Evolutionary conservation across 1,140 invertebrate genomes (phyloP).

Genomic region (Sogatella furcifera): DNA sequence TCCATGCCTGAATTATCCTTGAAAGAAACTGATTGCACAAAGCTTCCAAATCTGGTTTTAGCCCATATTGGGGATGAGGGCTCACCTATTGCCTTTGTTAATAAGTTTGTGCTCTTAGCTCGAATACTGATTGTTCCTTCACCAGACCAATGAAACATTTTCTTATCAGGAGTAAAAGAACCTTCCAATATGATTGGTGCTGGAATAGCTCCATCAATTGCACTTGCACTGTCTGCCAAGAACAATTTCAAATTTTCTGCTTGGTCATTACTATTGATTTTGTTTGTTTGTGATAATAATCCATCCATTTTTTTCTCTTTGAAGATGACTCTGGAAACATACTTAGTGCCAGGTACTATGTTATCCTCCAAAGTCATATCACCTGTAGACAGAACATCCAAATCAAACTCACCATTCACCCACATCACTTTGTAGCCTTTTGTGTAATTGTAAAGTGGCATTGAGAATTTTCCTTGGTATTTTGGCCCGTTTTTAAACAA

Average conservation of each 20-base stretch:
- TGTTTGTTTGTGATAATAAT: not conserved
- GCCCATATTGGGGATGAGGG: too few species aligned
- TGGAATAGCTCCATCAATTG: conserved; percentile 7
- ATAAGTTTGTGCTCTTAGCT: too few species aligned
- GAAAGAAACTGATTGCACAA: too few species aligned
- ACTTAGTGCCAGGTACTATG: conserved; percentile 6
- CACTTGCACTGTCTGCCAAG: conserved; percentile 6
- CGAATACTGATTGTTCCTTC: too few species aligned
- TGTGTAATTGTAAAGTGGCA: conserved; percentile 3
- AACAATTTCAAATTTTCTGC: conserved; percentile 1
- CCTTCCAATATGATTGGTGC: conserved; percentile 10
- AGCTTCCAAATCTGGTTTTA: too few species aligned
- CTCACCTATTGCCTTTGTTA: too few species aligned
- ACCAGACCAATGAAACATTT: conserved; percentile 7
- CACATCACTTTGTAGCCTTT: not conserved
- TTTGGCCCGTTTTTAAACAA: too few species aligned
- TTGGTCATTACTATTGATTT: not conserved
- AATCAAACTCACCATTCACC: conserved; percentile 1
- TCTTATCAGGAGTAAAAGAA: not conserved
- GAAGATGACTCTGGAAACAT: conserved; percentile 3
- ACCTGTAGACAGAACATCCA: not conserved
- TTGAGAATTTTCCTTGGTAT: conserved; percentile 3
- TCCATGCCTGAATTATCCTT: too few species aligned
- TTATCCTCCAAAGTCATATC: not conserved
- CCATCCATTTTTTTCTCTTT: not conserved